Percentiles rank a stretch among this genome's conserved stretches.
phyloP scores from a whole-genome alignment of 2,113 vertebrate genomes.

The Origma solitaria region DNA sequence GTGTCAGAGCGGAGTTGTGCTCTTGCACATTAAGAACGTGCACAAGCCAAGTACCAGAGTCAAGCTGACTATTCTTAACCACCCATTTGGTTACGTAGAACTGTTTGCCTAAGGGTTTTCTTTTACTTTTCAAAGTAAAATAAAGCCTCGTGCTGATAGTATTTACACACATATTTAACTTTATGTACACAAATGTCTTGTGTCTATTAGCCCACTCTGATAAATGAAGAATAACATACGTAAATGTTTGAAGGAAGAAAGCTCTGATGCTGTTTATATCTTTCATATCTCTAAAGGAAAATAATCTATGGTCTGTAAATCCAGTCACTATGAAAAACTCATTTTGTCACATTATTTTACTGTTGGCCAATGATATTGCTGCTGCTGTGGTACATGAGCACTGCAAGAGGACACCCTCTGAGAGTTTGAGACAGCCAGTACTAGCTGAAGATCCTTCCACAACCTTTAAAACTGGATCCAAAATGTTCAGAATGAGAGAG shows the following conservation, averaged over 20 bases:
- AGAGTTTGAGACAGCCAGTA: neutral
- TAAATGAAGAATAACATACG: neutral
- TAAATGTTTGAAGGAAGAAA: neutral
- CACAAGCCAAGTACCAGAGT: neutral
- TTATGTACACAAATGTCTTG: neutral
- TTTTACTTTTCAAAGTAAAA: neutral
- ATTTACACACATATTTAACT: neutral
- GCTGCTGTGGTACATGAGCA: neutral
- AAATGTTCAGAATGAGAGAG: neutral
- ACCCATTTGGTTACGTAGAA: neutral
- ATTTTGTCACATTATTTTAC: neutral
- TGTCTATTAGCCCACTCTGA: neutral
- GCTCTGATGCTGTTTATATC: neutral
- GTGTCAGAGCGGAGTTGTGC: rapidly evolving
- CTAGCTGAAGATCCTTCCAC: neutral
- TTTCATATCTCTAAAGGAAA: neutral
- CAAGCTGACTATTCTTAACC: neutral
- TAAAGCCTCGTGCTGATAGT: neutral
- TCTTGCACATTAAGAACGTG: rapidly evolving
- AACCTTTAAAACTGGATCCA: neutral
- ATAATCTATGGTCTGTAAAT: neutral
- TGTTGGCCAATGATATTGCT: neutral
- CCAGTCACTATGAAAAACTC: neutral
- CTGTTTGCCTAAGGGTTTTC: neutral
- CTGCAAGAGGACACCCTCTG: neutral